Conservation (phyloP, 2,797 vertebrate genomes). For the Anableps anableps region DNA sequence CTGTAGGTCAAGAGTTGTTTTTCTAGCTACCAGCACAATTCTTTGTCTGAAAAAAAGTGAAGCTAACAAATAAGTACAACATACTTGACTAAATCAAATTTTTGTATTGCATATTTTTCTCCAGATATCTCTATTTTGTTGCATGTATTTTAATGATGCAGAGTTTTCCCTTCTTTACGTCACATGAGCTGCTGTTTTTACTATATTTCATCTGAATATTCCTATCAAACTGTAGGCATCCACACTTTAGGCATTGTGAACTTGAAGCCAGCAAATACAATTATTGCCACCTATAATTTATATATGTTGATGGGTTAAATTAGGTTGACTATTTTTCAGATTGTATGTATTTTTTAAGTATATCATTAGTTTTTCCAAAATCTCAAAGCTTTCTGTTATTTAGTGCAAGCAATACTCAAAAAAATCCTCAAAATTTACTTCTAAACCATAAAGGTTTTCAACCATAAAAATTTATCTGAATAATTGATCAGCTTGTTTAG, state of each 20-base stretch:
- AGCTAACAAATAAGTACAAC: slow-evolving; percentile 35
- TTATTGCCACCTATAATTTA: too few relatives aligned
- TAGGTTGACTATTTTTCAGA: neutral
- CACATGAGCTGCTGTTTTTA: neutral
- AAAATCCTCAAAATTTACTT: neutral
- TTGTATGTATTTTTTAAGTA: neutral
- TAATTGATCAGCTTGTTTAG: slow-evolving; percentile 4
- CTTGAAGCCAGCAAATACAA: neutral
- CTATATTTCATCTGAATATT: neutral
- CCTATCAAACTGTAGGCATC: neutral
- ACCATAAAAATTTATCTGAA: neutral
- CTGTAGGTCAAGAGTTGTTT: slow-evolving; percentile 76
- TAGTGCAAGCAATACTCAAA: neutral
- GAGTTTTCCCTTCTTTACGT: neutral
- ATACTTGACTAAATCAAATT: slow-evolving; percentile 13
- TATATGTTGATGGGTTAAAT: neutral
- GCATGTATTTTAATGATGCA: neutral
- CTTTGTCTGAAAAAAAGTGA: slow-evolving; percentile 67
- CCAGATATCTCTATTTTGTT: slow-evolving; percentile 17
- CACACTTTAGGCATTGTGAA: neutral
- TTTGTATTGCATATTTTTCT: neutral
- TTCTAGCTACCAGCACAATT: slow-evolving; percentile 72
- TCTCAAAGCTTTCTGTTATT: neutral
- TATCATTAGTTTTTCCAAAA: neutral
- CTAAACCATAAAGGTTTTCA: neutral